Percentiles rank a stretch among this genome's conserved stretches.
These are phyloP conservation scores for Aselliscus stoliczkanus DNA, from an alignment of 2,797 vertebrate species.

Conservation along the genomic window DNA sequence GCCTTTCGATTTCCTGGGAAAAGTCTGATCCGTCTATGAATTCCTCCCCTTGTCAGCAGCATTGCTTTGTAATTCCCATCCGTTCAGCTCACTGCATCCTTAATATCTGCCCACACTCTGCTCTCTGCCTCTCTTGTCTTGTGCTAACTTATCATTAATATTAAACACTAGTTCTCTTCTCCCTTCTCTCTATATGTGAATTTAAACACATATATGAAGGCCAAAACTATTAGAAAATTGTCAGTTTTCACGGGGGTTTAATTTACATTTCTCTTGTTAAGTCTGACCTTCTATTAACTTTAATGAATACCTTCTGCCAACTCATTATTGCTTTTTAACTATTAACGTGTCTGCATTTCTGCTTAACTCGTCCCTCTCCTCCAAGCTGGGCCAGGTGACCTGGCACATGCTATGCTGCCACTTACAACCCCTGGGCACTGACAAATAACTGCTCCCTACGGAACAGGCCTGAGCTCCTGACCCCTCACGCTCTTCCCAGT, in stretches of 20 bases:
- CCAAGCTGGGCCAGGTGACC: rapidly evolving
- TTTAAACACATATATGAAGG: neutral
- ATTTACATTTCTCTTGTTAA: neutral
- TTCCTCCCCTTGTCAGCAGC: neutral
- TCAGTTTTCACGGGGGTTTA: neutral
- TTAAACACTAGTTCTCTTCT: neutral
- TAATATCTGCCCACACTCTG: neutral
- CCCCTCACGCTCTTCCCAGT: neutral
- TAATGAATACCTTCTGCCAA: neutral
- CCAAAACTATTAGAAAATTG: neutral
- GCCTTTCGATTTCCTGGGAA: constrained; percentile 33
- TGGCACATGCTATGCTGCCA: neutral
- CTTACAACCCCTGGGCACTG: neutral
- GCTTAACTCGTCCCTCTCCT: rapidly evolving
- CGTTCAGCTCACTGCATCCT: neutral
- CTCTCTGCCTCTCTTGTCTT: neutral
- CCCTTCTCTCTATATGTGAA: neutral
- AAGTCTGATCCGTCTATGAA: neutral
- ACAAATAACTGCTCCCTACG: neutral
- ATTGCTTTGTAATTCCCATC: neutral
- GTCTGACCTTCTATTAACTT: neutral
- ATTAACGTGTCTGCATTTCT: neutral
- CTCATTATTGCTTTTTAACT: neutral
- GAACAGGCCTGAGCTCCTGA: neutral
- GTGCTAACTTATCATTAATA: neutral